Conservation (phyloP, 1,140 invertebrate species). For the Neodiprion pinetum region DNA sequence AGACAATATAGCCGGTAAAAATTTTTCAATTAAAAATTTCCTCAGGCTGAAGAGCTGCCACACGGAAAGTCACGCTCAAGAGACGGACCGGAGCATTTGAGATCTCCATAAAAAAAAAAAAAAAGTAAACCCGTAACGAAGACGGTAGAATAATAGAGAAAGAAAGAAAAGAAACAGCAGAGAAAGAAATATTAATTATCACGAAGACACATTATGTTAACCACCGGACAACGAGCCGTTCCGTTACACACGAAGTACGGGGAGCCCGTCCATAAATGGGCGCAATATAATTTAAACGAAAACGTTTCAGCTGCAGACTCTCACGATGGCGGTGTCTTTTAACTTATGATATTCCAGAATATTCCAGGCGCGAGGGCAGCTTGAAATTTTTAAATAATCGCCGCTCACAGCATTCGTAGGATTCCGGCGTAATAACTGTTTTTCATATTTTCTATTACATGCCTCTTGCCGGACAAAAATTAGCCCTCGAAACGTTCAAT, state of each 20-base stretch:
- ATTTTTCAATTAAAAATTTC: constrained; percentile 6
- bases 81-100: too few relatives aligned
- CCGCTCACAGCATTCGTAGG: background rate
- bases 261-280: background rate
- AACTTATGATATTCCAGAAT: background rate
- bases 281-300: background rate
- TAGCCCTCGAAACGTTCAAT: background rate
- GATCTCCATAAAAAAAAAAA: background rate
- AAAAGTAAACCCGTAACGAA: too few relatives aligned
- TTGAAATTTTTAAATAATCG: background rate
- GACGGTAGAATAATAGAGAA: too few relatives aligned
- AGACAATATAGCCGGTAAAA: background rate
- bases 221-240: too few relatives aligned
- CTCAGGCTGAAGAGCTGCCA: background rate
- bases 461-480: background rate
- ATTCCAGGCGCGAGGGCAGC: background rate
- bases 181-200: too few relatives aligned
- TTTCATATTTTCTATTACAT: background rate
- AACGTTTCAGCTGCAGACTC: too few relatives aligned
- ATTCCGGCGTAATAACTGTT: background rate
- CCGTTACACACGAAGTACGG: too few relatives aligned
- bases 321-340: background rate
- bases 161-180: too few relatives aligned
- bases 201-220: too few relatives aligned
- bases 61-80: background rate